Percentiles rank a stretch among this genome's conserved stretches.
These are phyloP conservation scores for Ceraclea dissimilis DNA, from an alignment of 2,888 invertebrate species.

Conservation along the genomic window DNA sequence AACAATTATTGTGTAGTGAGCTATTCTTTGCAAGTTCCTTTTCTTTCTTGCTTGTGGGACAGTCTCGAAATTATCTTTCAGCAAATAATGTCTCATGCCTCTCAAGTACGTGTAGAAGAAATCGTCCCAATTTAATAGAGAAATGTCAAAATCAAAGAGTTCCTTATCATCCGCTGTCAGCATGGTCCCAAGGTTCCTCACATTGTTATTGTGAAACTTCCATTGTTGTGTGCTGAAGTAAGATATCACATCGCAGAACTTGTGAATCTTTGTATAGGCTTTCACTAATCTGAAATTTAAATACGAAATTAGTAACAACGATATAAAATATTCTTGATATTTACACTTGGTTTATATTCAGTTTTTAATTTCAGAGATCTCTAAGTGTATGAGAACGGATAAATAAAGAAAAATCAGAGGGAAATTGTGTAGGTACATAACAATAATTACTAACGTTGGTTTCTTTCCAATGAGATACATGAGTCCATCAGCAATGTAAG, in stretches of 20 bases:
- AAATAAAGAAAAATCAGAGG: too few species aligned
- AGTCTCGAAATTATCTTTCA: conserved; percentile 67
- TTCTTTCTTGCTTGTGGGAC: conserved; percentile 51
- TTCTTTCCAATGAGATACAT: conserved; percentile 52
- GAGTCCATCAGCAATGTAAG: conserved; percentile 51
- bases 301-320: neutral
- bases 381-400: too few species aligned
- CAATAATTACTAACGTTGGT: conserved; percentile 56
- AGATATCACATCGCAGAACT: conserved; percentile 60
- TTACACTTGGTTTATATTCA: neutral
- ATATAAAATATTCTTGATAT: neutral
- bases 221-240: conserved; percentile 70
- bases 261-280: conserved; percentile 65
- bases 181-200: conserved; percentile 45
- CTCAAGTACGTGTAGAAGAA: conserved; percentile 61
- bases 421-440: too few species aligned
- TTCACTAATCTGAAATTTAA: conserved; percentile 56
- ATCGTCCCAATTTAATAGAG: conserved; percentile 56
- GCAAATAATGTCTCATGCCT: conserved; percentile 63
- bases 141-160: conserved; percentile 60
- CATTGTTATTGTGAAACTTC: conserved; percentile 58
- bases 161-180: conserved; percentile 51
- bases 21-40: conserved; percentile 7
- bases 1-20: conserved; percentile 14
- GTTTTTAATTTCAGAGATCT: neutral